Base-by-base conservation (phyloP, 1,140 invertebrate species). In the Psilanteris sp. region DNA sequence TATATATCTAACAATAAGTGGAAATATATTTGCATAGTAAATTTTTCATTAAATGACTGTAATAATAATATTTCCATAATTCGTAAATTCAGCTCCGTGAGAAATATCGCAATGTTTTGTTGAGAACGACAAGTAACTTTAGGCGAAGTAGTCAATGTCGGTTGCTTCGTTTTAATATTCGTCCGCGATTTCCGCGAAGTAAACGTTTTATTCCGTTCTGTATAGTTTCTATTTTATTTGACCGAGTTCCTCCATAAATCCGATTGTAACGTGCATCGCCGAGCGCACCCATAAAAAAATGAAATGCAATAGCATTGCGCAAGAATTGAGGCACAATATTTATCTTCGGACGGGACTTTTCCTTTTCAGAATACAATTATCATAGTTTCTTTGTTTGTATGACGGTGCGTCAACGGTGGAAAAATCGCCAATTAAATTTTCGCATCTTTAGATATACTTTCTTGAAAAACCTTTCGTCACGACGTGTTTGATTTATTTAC, bases 191-290 rank as follows among this genome's bases (percentile, higher is more conserved):
- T 59, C 52, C 29, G 66, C 13, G n/a, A 6, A 55, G 61, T 26
- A 64, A 75, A 64, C 50, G 50, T 48, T 75, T 64, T 41, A 77
- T 67, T 67, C 29, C 32, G 41, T 66, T 59, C 52, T 14, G 57
- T 55, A 22, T 22, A 48, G 67, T 71, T 71, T 77, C 66, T 67
- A 77, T 77, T 77, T 71, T 67, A 77, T 77, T 77, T 59, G 67
- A 71, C 46, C 74, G 74, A 77, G 46, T 77, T 77, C 74, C 54
- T 77, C 74, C 48, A 76, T 76, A 76, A 76, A 76, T 70, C 66
- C 52, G 73, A 76, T 61, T 61, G 73, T 76, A 76, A 76, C 59
- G 66, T 70, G 59, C 73, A 76, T 70, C 66, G 52, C 37, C 72
- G 59, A 76, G 59, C 54, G 61, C 67, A 48, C 54, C 67, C 61